Percentiles rank a stretch among this genome's conserved stretches.
These are phyloP conservation scores for Whitmania pigra DNA, from an alignment of 1,140 invertebrate genomes.

Conservation along the genomic window DNA sequence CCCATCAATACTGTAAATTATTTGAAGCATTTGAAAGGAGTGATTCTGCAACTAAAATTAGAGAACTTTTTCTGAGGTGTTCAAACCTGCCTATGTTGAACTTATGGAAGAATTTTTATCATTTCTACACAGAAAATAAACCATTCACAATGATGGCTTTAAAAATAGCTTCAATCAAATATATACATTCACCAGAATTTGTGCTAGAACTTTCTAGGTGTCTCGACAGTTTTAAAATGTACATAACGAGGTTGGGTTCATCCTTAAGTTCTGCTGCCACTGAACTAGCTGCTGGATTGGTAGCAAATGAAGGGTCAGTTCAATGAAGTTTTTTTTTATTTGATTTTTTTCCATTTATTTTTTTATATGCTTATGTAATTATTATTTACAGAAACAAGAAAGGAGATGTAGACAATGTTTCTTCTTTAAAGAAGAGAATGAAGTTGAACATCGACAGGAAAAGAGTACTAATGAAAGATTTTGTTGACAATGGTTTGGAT, in stretches of 20 bases:
- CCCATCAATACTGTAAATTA: too few relatives aligned
- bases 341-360: too few relatives aligned
- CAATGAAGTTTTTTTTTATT: too few relatives aligned
- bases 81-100: too few relatives aligned
- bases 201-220: constrained; percentile 70
- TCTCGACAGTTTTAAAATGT: constrained; percentile 58
- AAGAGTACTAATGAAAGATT: constrained; percentile 12
- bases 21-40: too few relatives aligned
- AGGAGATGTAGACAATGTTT: too few relatives aligned
- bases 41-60: too few relatives aligned
- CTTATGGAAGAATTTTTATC: too few relatives aligned
- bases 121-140: too few relatives aligned
- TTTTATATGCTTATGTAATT: constrained; percentile 8
- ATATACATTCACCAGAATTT: constrained; percentile 75
- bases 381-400: too few relatives aligned
- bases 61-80: too few relatives aligned
- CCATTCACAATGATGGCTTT: constrained; percentile 44
- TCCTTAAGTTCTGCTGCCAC: constrained; percentile 77
- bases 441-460: constrained; percentile 16
- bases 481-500: neutral
- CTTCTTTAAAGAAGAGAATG: neutral
- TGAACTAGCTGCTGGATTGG: constrained; percentile 80
- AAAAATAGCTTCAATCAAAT: constrained; percentile 78
- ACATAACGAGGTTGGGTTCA: constrained; percentile 56
- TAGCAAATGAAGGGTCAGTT: constrained; percentile 36